phyloP scores from a whole-genome alignment of 2,797 vertebrate genomes.

The Chelonia mydas region DNA sequence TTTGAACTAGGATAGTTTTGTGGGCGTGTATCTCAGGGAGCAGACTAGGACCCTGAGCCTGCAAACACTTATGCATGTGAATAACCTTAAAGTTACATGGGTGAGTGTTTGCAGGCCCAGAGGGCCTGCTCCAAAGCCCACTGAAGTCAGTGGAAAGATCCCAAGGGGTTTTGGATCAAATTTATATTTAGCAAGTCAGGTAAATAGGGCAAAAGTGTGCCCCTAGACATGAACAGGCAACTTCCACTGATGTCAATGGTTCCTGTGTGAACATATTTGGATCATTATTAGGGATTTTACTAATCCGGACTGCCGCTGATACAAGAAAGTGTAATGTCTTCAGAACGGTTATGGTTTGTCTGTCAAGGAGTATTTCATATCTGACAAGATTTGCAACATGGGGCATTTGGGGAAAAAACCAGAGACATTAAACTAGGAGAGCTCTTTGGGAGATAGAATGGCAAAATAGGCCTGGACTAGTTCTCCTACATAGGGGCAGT shows the following conservation, averaged over 20 bases:
- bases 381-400: not conserved
- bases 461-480: not conserved
- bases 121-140: not conserved
- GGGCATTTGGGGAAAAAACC: accelerated
- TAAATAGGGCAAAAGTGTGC: not conserved
- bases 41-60: not conserved
- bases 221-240: not conserved
- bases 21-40: not conserved
- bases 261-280: not conserved
- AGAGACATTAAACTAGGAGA: not conserved
- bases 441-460: not conserved
- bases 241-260: not conserved
- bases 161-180: not conserved
- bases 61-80: not conserved
- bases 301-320: not conserved
- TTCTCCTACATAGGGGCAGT: not conserved
- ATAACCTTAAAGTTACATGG: not conserved
- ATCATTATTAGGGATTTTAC: not conserved
- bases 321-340: not conserved
- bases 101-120: not conserved
- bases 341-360: not conserved
- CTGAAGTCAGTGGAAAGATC: not conserved
- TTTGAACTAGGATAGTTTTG: not conserved
- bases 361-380: not conserved
- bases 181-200: not conserved